phyloP scores from a whole-genome alignment of 2,797 vertebrate genomes.

The Pipistrellus pygmaeus region DNA sequence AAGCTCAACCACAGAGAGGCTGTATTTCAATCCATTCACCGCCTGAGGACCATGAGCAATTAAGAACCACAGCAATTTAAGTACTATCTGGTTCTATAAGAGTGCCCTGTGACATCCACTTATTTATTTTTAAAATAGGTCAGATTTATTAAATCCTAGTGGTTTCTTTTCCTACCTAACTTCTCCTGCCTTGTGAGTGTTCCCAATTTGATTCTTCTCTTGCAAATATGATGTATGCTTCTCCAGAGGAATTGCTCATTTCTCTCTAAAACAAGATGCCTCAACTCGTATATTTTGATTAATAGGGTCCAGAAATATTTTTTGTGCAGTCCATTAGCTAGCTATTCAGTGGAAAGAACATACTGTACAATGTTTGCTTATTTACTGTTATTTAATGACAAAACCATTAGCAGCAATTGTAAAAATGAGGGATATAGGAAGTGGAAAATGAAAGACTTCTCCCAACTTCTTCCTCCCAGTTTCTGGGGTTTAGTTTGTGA shows the following conservation, averaged over 20 bases:
- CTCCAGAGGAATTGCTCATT: not conserved
- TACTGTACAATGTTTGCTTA: not conserved
- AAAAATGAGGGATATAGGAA: not conserved
- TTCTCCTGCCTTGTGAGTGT: slow-evolving; percentile 27
- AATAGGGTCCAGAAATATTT: not conserved
- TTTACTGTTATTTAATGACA: slow-evolving; percentile 13
- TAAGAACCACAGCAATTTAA: slow-evolving; percentile 63
- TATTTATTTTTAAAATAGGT: slow-evolving; percentile 55
- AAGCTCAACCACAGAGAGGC: slow-evolving; percentile 64
- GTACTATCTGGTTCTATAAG: slow-evolving; percentile 33
- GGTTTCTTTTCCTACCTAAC: slow-evolving; percentile 19
- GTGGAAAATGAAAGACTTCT: not conserved
- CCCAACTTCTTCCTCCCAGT: not conserved
- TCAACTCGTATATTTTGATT: not conserved
- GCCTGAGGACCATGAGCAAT: slow-evolving; percentile 65
- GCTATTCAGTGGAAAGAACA: not conserved
- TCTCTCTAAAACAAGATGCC: slow-evolving; percentile 49
- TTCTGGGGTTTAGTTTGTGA: not conserved
- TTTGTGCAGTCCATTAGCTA: not conserved
- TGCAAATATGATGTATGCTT: not conserved
- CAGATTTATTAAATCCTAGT: slow-evolving; percentile 53
- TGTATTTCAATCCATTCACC: slow-evolving; percentile 53
- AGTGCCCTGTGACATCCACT: not conserved
- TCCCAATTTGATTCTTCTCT: slow-evolving; percentile 20
- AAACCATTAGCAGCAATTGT: not conserved